Evolutionary conservation across 2,113 vertebrate species (phyloP).

Genomic region (Apaloderma vittatum): DNA sequence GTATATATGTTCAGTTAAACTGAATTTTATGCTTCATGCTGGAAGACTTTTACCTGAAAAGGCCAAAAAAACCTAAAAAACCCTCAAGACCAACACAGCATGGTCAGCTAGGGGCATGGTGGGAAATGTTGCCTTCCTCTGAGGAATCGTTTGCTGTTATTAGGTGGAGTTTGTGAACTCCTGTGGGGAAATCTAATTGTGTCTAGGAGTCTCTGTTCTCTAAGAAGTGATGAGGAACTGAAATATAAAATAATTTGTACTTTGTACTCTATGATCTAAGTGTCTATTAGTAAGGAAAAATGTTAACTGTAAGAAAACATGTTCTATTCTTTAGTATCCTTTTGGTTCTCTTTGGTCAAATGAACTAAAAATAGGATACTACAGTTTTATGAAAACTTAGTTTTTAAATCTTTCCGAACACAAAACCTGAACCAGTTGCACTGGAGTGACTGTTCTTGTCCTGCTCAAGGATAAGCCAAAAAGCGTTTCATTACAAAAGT

Average conservation of each 20-base stretch:
- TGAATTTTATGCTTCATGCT: not conserved
- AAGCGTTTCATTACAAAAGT: conserved; percentile 60
- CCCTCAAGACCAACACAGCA: not conserved
- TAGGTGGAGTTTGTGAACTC: not conserved
- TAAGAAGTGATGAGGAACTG: not conserved
- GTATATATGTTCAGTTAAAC: not conserved
- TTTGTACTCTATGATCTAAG: not conserved
- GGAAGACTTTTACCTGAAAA: not conserved
- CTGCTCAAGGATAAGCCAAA: conserved; percentile 67
- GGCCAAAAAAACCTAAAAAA: no score
- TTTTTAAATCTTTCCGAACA: conserved; percentile 5
- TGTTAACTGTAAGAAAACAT: not conserved
- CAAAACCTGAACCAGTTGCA: not conserved
- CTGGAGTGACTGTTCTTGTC: conserved; percentile 13
- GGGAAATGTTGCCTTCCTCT: not conserved
- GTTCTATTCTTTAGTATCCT: not conserved
- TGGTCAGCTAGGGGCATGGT: not conserved
- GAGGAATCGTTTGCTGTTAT: not conserved
- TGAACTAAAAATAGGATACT: not conserved
- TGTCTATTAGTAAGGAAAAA: not conserved
- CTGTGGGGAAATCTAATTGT: not conserved
- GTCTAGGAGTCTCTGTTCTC: not conserved
- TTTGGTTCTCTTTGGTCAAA: not conserved
- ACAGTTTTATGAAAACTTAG: not conserved
- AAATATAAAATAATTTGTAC: not conserved